Evolutionary conservation across 1,140 invertebrate species (phyloP).

Genomic region (Meloidogyne exigua): DNA sequence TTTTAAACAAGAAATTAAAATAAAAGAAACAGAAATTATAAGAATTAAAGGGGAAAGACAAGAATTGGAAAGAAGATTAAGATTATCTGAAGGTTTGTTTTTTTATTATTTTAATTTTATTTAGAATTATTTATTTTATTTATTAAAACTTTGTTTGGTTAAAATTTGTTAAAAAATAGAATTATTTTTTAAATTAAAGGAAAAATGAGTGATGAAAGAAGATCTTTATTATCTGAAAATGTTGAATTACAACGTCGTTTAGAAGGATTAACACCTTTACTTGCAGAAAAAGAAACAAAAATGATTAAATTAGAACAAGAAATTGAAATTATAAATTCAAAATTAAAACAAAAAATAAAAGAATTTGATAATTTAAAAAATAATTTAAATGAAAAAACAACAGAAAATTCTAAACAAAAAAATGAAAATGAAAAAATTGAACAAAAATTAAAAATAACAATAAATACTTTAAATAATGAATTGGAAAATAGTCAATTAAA

Average conservation of each 20-base stretch:
- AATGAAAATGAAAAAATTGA: slow-evolving; percentile 10
- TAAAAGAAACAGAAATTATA: background rate
- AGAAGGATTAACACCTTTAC: slow-evolving; percentile 49
- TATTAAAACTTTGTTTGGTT: too few relatives aligned
- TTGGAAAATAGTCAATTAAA: slow-evolving; percentile 13
- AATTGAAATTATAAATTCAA: slow-evolving; percentile 24
- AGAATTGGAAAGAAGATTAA: slow-evolving; percentile 11
- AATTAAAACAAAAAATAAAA: slow-evolving; percentile 10
- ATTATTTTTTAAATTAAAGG: slow-evolving; percentile 12
- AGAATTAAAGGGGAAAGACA: background rate
- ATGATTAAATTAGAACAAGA: slow-evolving; percentile 44
- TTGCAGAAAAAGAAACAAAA: slow-evolving; percentile 53
- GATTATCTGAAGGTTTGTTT: slow-evolving; percentile 23
- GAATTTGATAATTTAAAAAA: slow-evolving; percentile 26
- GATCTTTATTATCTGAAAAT: slow-evolving; percentile 42
- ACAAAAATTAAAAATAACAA: slow-evolving; percentile 9
- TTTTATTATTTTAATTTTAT: slow-evolving; percentile 1
- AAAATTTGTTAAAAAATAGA: too few relatives aligned
- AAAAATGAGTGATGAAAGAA: slow-evolving; percentile 24
- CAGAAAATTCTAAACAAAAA: slow-evolving; percentile 40
- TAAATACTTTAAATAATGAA: slow-evolving; percentile 23
- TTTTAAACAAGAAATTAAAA: background rate
- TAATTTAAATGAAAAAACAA: slow-evolving; percentile 28
- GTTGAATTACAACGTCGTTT: slow-evolving; percentile 48
- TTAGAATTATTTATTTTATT: too few relatives aligned